These are phyloP conservation scores for Lordiphosa mommai DNA, from an alignment of 1,140 invertebrate species.

Conservation along the genomic window DNA sequence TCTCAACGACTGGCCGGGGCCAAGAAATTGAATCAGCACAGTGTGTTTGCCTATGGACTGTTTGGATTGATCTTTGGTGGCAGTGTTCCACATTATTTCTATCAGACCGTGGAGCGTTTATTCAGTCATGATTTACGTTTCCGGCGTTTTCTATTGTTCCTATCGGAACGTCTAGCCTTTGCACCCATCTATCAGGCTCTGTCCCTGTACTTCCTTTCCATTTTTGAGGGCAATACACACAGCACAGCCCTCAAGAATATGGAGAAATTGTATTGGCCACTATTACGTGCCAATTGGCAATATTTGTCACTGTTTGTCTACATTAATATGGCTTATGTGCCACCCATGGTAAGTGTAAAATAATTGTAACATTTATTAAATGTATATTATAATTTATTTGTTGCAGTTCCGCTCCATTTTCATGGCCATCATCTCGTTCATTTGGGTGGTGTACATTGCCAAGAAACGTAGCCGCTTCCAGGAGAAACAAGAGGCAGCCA, in stretches of 20 bases:
- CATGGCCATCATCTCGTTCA: conserved; percentile 85
- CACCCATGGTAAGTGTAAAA: conserved; percentile 83
- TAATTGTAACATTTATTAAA: not conserved
- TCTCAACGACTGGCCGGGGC: conserved; percentile 84
- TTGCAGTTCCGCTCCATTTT: conserved; percentile 84
- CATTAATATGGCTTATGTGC: conserved; percentile 86
- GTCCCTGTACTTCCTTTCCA: conserved; percentile 84
- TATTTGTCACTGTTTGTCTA: conserved; percentile 86
- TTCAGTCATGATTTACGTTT: conserved; percentile 61
- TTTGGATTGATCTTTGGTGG: conserved; percentile 88
- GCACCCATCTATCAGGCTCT: conserved; percentile 86
- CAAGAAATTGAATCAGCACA: conserved; percentile 83
- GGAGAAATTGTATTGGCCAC: conserved; percentile 82
- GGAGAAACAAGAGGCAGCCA: conserved; percentile 44
- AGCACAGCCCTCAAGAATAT: conserved; percentile 82
- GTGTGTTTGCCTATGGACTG: conserved; percentile 84
- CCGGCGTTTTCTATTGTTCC: conserved; percentile 78
- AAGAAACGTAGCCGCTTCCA: conserved; percentile 80
- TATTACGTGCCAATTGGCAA: conserved; percentile 86
- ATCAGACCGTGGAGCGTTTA: conserved; percentile 82
- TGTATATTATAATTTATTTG: not conserved
- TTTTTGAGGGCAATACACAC: conserved; percentile 87
- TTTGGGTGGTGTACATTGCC: conserved; percentile 86
- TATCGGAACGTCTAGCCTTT: conserved; percentile 85
- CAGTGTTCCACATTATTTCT: conserved; percentile 87